Base-by-base conservation (phyloP, 2,113 vertebrate genomes). In the Pionites leucogaster region DNA sequence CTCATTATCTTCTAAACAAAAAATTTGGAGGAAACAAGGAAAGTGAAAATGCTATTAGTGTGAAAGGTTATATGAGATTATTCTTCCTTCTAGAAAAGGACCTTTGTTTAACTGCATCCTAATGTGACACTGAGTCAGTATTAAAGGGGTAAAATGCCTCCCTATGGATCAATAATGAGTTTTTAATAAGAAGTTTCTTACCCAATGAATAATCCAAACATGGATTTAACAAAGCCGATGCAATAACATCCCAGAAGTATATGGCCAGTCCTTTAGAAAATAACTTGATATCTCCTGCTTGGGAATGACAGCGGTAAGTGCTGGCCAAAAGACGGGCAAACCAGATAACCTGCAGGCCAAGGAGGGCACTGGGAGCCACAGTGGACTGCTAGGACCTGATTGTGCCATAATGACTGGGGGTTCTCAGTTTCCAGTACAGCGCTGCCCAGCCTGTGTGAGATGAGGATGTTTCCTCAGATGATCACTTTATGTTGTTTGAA, bases 361-460 rank as follows among this genome's bases (percentile, higher is more conserved):
- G 1, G 69, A 52, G 31, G 15, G 27, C 0, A 1, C 1, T n/a
- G 67, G 79, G 46, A 60, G 46, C 50, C 3, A 1, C 31, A 5
- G 49, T 62, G 67, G 37, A 42, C 50, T 82, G 50, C 47, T 42
- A 42, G 46, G 50, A 71, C n/a, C 57, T 80, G 5, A 78, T 86
- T 62, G n/a, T 62, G 23, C 17, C n/a, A 8, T n/a, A 25, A 60
- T 37, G 35, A 7, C 35, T 62, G 59, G 25, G 23, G n/a, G 59
- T 27, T 62, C 59, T 37, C 49, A 60, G 7, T 74, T 88, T 52
- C 59, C 62, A 88, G 44, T 46, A 90, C 50, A 82, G 13, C 53
- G n/a, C 28, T 91, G 42, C 50, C 53, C 67, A 33, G 39, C 75
- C 39, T 88, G 60, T 77, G 31, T 37, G 76, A 92, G 67, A 67